Base-by-base conservation (phyloP, 2,113 vertebrate species). In the Dendrocopos noguchii region DNA sequence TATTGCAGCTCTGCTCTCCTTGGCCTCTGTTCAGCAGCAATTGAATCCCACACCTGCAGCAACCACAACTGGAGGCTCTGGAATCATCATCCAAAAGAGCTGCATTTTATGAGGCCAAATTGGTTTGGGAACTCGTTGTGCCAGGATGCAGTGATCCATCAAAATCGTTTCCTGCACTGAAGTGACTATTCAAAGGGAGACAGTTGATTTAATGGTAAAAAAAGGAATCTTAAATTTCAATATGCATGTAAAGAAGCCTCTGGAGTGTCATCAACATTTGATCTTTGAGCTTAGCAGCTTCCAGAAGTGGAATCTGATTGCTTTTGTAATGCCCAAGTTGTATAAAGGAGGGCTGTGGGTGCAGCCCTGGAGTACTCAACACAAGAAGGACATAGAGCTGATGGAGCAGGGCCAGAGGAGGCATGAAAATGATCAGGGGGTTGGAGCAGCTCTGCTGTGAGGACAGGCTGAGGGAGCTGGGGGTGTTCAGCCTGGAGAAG, bases 251-350 rank as follows among this genome's bases (percentile, higher is more conserved):
- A 90, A 94, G 84, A 76, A 91, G 46, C 29, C 86, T 80, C 65
- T 78, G 78, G 84, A 85, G 73, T 44, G 53, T 80, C 82, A 67
- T 89, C 84, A 50, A 1, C 24, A 50, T 63, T 78, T 85, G 93
- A 89, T 91, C 90, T 92, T 81, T 93, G 91, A 76, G 81, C 55
- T 56, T 42, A 55, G 64, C 78, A 90, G 4, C 73, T 93, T 94
- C 67, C 77, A 76, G 6, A 59, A 77, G 72, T 89, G 81, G 72
- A 91, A 83, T 60, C 56, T 76, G 90, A 70, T 3, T 76, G 88
- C 88, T 91, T 92, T 84, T 65, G 42, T 70, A 68, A 68, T 27
- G 68, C 28, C 7, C 25, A 53, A 85, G 50, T 25, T 6, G 55
- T 55, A 1, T 27, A 63, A 81, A 89, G 93, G 67, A 22, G 21